These are phyloP conservation scores for Drosophila baimaii DNA, from an alignment of 1,140 invertebrate genomes.

Conservation along the genomic window DNA sequence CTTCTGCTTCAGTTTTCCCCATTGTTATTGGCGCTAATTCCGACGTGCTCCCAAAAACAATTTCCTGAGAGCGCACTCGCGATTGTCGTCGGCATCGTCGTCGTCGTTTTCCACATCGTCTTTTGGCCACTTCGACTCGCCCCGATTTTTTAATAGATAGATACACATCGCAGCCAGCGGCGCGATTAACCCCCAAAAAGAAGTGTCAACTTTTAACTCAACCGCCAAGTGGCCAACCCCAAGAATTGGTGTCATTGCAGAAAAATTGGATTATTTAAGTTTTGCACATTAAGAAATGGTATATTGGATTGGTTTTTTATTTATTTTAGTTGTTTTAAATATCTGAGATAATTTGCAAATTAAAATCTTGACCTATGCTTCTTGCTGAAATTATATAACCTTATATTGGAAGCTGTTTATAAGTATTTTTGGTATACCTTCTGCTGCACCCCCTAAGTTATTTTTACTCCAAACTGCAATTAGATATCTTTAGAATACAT, in stretches of 20 bases:
- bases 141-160: slow-evolving; percentile 81
- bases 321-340: too few species aligned
- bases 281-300: not conserved
- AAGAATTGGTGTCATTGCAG: slow-evolving; percentile 42
- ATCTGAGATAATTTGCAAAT: not conserved
- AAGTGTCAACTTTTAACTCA: slow-evolving; percentile 73
- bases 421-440: not conserved
- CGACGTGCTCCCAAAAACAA: slow-evolving; percentile 66
- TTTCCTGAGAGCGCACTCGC: slow-evolving; percentile 68
- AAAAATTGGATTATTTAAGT: slow-evolving; percentile 9
- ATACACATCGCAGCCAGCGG: slow-evolving; percentile 73
- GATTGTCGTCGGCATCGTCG: slow-evolving; percentile 43
- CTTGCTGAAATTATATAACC: not conserved
- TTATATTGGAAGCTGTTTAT: too few species aligned
- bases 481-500: not conserved
- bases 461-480: not conserved
- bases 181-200: slow-evolving; percentile 74
- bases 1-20: slow-evolving; percentile 27
- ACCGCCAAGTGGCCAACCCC: slow-evolving; percentile 42
- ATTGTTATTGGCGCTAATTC: slow-evolving; percentile 75
- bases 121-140: slow-evolving; percentile 73
- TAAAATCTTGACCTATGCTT: not conserved
- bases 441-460: not conserved
- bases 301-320: not conserved
- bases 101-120: slow-evolving; percentile 58